Evolutionary conservation across 53 echinoderm and acorn worm genomes (phyloP).

Genomic region (Holothuria leucospilota): DNA sequence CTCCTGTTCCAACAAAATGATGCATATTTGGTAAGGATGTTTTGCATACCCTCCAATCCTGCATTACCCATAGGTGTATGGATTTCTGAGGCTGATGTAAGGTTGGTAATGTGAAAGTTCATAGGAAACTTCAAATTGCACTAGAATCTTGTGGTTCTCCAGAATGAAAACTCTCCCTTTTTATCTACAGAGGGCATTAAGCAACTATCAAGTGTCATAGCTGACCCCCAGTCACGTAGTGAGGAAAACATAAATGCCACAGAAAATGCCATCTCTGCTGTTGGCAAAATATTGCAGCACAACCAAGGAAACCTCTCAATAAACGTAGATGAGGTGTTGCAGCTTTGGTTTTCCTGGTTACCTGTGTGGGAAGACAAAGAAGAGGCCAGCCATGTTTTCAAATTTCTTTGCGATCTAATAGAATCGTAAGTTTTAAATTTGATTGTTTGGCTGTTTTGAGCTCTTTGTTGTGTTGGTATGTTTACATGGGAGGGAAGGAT

Average conservation of each 20-base stretch:
- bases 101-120: no score
- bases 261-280: slow-evolving; percentile 95
- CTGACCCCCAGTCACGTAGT: slow-evolving; percentile 71
- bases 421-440: slow-evolving; percentile 72
- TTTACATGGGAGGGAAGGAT: no score
- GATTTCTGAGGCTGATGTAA: no score
- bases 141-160: no score
- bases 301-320: slow-evolving; percentile 70
- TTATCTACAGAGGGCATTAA: slow-evolving; percentile 79
- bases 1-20: no score
- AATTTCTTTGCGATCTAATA: slow-evolving; percentile 89
- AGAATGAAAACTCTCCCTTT: not conserved
- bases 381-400: slow-evolving; percentile 87
- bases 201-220: slow-evolving; percentile 68
- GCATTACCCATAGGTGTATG: no score
- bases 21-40: no score
- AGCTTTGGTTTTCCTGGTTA: slow-evolving; percentile 93
- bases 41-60: no score
- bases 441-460: no score
- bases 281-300: slow-evolving; percentile 89
- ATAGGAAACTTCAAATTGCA: no score
- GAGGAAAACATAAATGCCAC: slow-evolving; percentile 90
- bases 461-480: no score
- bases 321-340: slow-evolving; percentile 80
- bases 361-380: slow-evolving; percentile 93